Evolutionary conservation across 2,888 invertebrate genomes (phyloP), one percentile per base, ranked within the genome.

Genomic region (Gisinianus flammeolus): DNA sequence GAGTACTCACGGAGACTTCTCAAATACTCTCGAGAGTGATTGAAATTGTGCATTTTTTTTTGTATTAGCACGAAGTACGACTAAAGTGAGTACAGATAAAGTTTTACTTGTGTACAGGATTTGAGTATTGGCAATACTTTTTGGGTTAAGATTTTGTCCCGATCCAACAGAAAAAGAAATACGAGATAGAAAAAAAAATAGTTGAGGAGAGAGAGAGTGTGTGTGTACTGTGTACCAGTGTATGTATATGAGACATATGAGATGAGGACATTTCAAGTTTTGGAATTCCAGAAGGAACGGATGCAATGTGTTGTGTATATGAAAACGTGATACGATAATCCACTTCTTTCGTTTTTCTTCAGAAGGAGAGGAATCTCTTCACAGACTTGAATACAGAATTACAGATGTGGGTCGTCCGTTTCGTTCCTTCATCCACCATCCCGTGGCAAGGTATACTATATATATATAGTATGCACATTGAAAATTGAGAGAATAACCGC

Each of bases 261-360:
- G n/a, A n/a, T n/a, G n/a, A n/a, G n/a, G n/a, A n/a, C n/a, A n/a
- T n/a, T n/a, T n/a, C n/a, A n/a, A n/a, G n/a, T n/a, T 26, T 70
- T 70, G 70, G 54, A 52, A 70, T 70, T 70, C 52, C 28, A 28
- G 12, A 28, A 54, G 54, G 70, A 70, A 54, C 70, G 54, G 70
- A 70, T 54, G 70, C 70, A 70, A 70, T 70, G 28, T 70, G 70
- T 70, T 35, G 52, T 54, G 28, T 44, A 24, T 19, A 4, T 44
- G 19, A 44, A 52, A 69, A 69, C 69, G 44, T 69, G 69, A 70
- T 70, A 70, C 54, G 52, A 70, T 70, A 70, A 70, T 70, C 70
- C 70, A 52, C 28, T 70, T 52, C 28, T 22, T 44, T 6, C 44
- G 44, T 44, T n/a, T n/a, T 35, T 35, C 35, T 35, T 5, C 35